Evolutionary conservation across 1,140 invertebrate species (phyloP).

Genomic region (Caenorhabditis briggsae): DNA sequence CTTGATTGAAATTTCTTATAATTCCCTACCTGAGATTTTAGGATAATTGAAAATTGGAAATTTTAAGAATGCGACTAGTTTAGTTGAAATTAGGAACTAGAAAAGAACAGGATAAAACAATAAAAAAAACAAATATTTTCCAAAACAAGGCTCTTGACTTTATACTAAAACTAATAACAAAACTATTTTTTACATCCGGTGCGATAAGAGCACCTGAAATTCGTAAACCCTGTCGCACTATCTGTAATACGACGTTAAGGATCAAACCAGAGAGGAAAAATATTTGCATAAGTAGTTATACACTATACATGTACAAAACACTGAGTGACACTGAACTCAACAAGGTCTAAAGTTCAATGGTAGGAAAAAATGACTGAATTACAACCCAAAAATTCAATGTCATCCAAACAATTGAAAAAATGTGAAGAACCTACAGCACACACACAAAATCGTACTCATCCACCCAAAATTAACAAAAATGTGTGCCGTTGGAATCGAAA

Average conservation of each 20-base stretch:
- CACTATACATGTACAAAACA: neutral
- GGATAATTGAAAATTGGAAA: too few relatives aligned
- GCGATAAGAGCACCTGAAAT: neutral
- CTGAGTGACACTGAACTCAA: neutral
- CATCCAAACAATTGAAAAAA: neutral
- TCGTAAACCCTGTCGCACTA: neutral
- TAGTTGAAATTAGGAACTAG: too few relatives aligned
- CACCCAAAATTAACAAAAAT: conserved; percentile 31
- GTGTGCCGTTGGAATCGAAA: neutral
- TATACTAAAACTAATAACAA: too few relatives aligned
- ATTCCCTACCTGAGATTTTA: too few relatives aligned
- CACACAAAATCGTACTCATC: conserved; percentile 25
- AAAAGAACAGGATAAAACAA: too few relatives aligned
- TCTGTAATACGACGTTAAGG: neutral
- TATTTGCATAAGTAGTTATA: conserved; percentile 29
- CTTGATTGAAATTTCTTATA: too few relatives aligned
- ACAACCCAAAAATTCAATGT: neutral
- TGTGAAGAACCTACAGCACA: conserved; percentile 11
- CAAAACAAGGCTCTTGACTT: too few relatives aligned
- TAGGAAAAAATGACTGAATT: neutral
- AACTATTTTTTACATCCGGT: neutral
- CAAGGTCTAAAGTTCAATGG: too few relatives aligned
- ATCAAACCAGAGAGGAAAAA: neutral
- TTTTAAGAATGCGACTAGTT: too few relatives aligned
- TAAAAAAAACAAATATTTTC: too few relatives aligned